phyloP scores from a whole-genome alignment of 2,797 vertebrate genomes.

The Xenopus petersii region DNA sequence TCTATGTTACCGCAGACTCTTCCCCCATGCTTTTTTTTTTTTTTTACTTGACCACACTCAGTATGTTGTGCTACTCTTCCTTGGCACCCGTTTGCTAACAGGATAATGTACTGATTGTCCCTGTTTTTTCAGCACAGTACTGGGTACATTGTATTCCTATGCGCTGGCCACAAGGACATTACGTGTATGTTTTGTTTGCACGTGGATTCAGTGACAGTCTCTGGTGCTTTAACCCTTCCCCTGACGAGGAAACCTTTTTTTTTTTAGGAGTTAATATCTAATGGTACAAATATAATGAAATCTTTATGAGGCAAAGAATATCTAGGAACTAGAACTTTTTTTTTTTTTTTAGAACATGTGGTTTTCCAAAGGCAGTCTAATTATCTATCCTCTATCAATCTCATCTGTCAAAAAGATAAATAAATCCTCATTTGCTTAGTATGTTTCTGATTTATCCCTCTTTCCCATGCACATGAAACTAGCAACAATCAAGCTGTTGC shows the following conservation, averaged over 20 bases:
- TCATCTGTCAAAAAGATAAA: too few relatives aligned
- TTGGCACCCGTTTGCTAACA: conserved; percentile 16
- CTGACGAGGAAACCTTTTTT: not conserved
- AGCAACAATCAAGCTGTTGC: too few relatives aligned
- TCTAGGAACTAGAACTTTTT: too few relatives aligned
- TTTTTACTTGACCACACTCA: conserved; percentile 14
- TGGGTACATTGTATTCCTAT: conserved; percentile 34
- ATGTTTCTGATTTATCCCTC: too few relatives aligned
- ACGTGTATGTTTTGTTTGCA: conserved; percentile 14
- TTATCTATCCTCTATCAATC: too few relatives aligned
- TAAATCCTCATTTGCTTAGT: too few relatives aligned
- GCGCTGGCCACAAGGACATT: conserved; percentile 19
- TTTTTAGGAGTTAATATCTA: too few relatives aligned
- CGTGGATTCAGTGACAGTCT: not conserved
- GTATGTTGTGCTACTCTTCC: conserved; percentile 36
- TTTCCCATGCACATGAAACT: too few relatives aligned
- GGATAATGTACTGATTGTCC: conserved; percentile 39
- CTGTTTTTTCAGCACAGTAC: conserved; percentile 22
- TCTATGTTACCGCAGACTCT: conserved; percentile 7
- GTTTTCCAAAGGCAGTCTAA: too few relatives aligned
- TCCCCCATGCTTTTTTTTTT: not conserved
- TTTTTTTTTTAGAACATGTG: too few relatives aligned
- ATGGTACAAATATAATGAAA: too few relatives aligned
- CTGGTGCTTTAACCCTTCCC: not conserved
- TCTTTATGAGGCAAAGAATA: too few relatives aligned